These are phyloP conservation scores for Harpagoxenus sublaevis DNA, from an alignment of 2,888 invertebrate genomes.

Conservation along the genomic window DNA sequence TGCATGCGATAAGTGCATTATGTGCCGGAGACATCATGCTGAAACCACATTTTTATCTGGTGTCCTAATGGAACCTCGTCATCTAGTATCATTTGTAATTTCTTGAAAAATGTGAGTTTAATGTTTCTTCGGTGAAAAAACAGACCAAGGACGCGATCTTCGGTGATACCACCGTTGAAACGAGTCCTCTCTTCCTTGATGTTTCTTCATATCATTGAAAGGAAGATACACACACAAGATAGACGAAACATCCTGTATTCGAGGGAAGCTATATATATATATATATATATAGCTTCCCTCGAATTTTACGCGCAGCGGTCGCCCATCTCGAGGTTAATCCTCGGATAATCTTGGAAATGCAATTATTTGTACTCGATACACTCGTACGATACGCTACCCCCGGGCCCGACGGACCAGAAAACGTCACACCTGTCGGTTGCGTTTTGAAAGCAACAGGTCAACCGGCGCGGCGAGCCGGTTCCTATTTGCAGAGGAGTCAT, in stretches of 20 bases:
- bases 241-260: not conserved
- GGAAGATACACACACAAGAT: not conserved
- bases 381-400: not conserved
- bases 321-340: constrained; percentile 59
- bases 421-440: constrained; percentile 66
- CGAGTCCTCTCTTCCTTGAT: not conserved
- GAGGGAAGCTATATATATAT: no score
- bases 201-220: not conserved
- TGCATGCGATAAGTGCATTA: not conserved
- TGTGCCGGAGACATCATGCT: not conserved
- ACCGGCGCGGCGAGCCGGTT: constrained; percentile 64
- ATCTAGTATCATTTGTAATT: not conserved
- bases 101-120: not conserved
- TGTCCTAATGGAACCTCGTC: not conserved
- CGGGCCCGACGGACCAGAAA: not conserved
- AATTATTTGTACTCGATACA: constrained; percentile 57
- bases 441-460: constrained; percentile 60
- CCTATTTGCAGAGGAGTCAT: constrained; percentile 74
- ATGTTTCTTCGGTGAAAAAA: not conserved
- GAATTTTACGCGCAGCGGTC: constrained; percentile 12
- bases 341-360: constrained; percentile 53
- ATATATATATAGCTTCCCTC: not conserved
- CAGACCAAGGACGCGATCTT: not conserved
- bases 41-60: not conserved
- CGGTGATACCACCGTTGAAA: not conserved